A percentile compares a stretch with the other conserved stretches of the same genome.
phyloP scores from a whole-genome alignment of 1,140 invertebrate species.

The Adelges cooleyi region DNA sequence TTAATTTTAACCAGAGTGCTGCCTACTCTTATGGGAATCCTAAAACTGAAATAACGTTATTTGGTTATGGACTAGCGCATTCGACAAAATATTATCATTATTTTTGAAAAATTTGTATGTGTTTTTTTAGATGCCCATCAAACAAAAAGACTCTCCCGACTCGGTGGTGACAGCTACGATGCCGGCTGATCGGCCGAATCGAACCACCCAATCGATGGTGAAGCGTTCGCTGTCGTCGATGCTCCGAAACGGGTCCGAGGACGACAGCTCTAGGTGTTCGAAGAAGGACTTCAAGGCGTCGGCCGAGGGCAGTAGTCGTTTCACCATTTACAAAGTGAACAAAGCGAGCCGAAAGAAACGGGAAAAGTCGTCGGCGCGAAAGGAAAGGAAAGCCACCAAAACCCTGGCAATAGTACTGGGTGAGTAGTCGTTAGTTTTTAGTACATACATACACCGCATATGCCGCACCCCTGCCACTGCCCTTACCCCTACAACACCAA shows the following conservation, averaged over 20 bases:
- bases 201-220: not conserved
- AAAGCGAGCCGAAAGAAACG: slow-evolving; percentile 90
- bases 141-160: not conserved
- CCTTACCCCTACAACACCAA: too few species aligned
- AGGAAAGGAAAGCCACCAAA: slow-evolving; percentile 98
- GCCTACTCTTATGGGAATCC: too few species aligned
- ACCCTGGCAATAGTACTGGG: slow-evolving; percentile 96
- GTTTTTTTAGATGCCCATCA: not conserved
- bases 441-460: too few species aligned
- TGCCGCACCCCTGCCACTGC: too few species aligned
- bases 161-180: not conserved
- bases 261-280: slow-evolving; percentile 33
- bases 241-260: slow-evolving; percentile 33
- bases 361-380: slow-evolving; percentile 86
- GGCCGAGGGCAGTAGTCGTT: slow-evolving; percentile 45
- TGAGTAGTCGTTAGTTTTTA: slow-evolving; percentile 44
- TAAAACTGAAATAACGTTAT: too few species aligned
- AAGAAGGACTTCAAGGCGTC: slow-evolving; percentile 59
- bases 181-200: not conserved
- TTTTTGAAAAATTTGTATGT: too few species aligned
- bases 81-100: too few species aligned
- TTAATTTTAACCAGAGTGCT: too few species aligned
- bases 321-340: slow-evolving; percentile 84
- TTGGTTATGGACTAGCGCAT: too few species aligned
- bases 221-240: slow-evolving; percentile 20